These are phyloP conservation scores for Bibio marci DNA, from an alignment of 2,888 invertebrate species.

Conservation along the genomic window DNA sequence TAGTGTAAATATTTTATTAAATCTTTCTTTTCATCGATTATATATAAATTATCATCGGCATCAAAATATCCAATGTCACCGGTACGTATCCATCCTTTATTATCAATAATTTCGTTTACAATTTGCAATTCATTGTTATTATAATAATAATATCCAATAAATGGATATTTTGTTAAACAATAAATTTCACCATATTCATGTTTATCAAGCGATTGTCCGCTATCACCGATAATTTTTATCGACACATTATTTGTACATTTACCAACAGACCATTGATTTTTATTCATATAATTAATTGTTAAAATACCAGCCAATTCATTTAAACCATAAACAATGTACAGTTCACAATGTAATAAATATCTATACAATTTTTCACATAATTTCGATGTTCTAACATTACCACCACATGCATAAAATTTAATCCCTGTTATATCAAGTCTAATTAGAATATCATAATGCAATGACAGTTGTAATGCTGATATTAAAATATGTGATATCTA, in stretches of 20 bases:
- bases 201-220: conserved; percentile 16
- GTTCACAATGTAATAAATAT: conserved; percentile 7
- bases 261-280: conserved; percentile 16
- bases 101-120: conserved; percentile 4
- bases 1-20: conserved; percentile 5
- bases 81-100: conserved; percentile 6
- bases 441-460: conserved; percentile 3
- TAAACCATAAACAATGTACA: conserved; percentile 13
- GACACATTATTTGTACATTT: conserved; percentile 16
- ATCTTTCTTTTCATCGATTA: conserved; percentile 7
- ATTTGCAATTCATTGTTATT: conserved; percentile 15
- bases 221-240: conserved; percentile 17
- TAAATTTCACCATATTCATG: conserved; percentile 19
- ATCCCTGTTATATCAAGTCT: conserved; percentile 6
- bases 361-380: conserved; percentile 9
- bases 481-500: conserved; percentile 1
- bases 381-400: conserved; percentile 5
- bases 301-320: conserved; percentile 11
- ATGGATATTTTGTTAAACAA: conserved; percentile 14
- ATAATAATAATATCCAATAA: conserved; percentile 21
- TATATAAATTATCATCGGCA: conserved; percentile 4
- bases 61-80: conserved; percentile 9
- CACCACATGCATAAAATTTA: background rate
- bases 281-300: background rate
- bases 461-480: conserved; percentile 2